These are phyloP conservation scores for Ia io DNA, from an alignment of 2,113 vertebrate species.

Conservation along the genomic window DNA sequence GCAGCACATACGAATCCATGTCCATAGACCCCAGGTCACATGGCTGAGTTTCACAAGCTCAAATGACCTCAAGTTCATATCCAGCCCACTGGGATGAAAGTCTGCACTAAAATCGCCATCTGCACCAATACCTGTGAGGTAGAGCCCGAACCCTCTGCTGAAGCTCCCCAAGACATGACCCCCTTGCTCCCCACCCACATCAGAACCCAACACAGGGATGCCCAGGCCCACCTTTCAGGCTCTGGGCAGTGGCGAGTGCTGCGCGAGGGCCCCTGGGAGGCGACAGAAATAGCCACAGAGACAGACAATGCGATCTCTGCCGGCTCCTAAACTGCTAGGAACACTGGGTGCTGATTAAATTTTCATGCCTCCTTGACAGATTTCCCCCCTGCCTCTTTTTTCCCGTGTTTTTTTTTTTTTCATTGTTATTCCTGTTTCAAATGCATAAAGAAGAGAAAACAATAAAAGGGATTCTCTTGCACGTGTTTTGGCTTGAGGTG, in stretches of 20 bases:
- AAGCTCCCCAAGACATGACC: background rate
- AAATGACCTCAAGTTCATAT: background rate
- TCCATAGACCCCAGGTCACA: accelerated
- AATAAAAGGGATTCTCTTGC: background rate
- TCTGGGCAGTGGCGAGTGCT: background rate
- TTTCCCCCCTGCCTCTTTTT: background rate
- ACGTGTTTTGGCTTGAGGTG: background rate
- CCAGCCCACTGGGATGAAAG: background rate
- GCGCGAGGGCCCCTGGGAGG: background rate
- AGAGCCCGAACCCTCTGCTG: background rate
- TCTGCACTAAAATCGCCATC: background rate
- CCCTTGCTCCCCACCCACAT: background rate
- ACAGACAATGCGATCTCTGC: constrained; percentile 54
- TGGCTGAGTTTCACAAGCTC: background rate
- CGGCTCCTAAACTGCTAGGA: constrained; percentile 26
- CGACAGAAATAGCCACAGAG: constrained; percentile 68
- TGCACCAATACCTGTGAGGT: background rate
- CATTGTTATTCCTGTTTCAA: background rate
- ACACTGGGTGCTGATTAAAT: constrained; percentile 76
- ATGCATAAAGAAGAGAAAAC: background rate
- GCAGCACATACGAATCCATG: accelerated
- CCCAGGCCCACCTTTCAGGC: background rate
- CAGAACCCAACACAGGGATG: background rate
- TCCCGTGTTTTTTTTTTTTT: constrained; percentile 25
- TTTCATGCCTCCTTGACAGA: constrained; percentile 72